phyloP scores from a whole-genome alignment of 2,888 invertebrate genomes.

The Galerucella pusilla region DNA sequence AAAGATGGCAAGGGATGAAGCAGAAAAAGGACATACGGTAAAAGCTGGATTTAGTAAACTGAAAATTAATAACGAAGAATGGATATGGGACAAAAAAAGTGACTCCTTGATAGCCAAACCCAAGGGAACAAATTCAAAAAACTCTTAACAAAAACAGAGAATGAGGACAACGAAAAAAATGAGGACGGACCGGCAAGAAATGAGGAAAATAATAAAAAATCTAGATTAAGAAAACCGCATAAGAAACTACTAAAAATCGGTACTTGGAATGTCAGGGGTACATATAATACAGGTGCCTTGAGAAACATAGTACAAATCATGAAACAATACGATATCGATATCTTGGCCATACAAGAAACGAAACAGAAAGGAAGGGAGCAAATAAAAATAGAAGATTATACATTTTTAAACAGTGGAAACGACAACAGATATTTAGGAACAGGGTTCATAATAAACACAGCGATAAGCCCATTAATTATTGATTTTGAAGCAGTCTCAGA shows the following conservation, averaged over 20 bases:
- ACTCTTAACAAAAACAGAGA: not conserved
- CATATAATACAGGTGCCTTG: not conserved
- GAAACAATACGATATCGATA: too few relatives aligned
- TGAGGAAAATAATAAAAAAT: not conserved
- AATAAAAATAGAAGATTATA: too few relatives aligned
- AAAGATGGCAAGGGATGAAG: not conserved
- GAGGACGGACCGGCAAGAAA: not conserved
- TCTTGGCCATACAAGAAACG: too few relatives aligned
- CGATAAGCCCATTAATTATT: too few relatives aligned
- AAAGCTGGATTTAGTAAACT: not conserved
- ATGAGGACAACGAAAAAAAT: not conserved
- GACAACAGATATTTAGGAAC: not conserved
- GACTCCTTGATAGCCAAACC: not conserved
- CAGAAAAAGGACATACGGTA: not conserved
- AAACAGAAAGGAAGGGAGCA: too few relatives aligned
- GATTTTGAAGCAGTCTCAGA: too few relatives aligned
- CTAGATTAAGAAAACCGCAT: not conserved
- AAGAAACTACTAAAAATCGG: not conserved
- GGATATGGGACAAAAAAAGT: constrained; percentile 1
- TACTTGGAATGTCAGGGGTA: constrained; percentile 4
- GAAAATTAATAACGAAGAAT: constrained; percentile 2
- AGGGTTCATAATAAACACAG: not conserved
- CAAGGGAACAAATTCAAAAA: not conserved
- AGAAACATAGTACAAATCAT: constrained; percentile 1
- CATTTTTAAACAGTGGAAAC: not conserved